Conservation (phyloP, 1,140 invertebrate genomes). For the Littorina saxatilis region DNA sequence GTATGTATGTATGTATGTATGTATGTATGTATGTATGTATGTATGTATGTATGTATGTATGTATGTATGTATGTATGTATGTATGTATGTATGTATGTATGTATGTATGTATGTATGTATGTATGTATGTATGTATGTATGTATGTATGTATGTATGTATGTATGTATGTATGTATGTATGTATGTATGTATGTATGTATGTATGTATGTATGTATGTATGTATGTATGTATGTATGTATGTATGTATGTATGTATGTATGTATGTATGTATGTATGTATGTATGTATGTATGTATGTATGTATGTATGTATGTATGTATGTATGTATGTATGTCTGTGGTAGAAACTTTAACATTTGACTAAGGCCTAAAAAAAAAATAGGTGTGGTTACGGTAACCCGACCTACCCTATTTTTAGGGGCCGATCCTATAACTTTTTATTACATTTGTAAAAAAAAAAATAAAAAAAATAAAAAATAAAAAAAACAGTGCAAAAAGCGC, state of each 20-base stretch:
- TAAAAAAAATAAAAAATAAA: no score
- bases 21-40: neutral
- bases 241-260: conserved; percentile 17
- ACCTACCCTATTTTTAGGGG: no score
- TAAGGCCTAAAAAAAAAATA: no score
- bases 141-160: neutral
- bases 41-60: conserved; percentile 7
- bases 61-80: conserved; percentile 2
- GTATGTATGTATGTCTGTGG: no score
- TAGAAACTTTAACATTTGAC: no score
- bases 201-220: neutral
- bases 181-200: neutral
- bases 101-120: neutral
- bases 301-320: neutral
- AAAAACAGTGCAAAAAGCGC: no score
- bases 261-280: conserved; percentile 1
- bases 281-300: conserved; percentile 5
- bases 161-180: neutral
- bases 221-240: neutral
- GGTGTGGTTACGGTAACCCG: no score
- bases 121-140: neutral
- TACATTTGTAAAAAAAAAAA: no score
- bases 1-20: conserved; percentile 4
- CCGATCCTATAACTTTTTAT: no score
- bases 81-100: neutral